Evolutionary conservation across 2,797 vertebrate species (phyloP), one percentile per base, ranked within the genome.

Genomic region (Leuciscus waleckii): DNA sequence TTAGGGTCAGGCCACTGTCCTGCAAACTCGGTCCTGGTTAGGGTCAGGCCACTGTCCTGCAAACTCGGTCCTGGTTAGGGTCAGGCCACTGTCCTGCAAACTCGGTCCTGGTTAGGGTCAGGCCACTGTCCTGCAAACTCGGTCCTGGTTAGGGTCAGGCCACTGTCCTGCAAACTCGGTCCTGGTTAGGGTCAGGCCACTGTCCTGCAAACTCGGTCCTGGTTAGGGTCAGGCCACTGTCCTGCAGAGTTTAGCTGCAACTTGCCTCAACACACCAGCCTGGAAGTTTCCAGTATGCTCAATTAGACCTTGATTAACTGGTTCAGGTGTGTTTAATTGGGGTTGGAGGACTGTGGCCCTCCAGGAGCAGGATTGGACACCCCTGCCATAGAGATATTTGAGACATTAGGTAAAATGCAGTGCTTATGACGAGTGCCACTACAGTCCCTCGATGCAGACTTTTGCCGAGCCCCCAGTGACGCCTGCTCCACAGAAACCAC

Each of bases 391-490:
- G 14, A 65, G 61, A 32, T 26, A 7, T 75, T 75, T 51, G 9
- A 37, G 37, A 76, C 37, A 23, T 23, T 75, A 13, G 19, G 29
- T 56, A 13, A 35, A 51, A 35, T 14, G 21, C 49, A 23, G 46
- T 75, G 73, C 49, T 75, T 29, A 75, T 76, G 74, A 76, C 74
- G 35, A 65, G 23, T 54, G 21, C 21, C 74, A 37, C 51, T 54
- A 11, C 14, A 1, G 39, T 76, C 19, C 74, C 49, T 56, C 32
- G 7, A 54, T 56, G 32, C 1, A 23, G 26, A 65, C 61, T 65
- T 65, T 3, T 0, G 26, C 61, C 5, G 6, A 76, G 49, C 32
- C 74, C 49, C 37, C 74, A 8, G 10, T 56, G 74, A 56, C 51
- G 56, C 74, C 74, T n/a, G 49, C 51, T 76, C 21, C 37, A 58